Base-by-base conservation (phyloP, 1,140 invertebrate genomes). In the Rhopalosiphum maidis region DNA sequence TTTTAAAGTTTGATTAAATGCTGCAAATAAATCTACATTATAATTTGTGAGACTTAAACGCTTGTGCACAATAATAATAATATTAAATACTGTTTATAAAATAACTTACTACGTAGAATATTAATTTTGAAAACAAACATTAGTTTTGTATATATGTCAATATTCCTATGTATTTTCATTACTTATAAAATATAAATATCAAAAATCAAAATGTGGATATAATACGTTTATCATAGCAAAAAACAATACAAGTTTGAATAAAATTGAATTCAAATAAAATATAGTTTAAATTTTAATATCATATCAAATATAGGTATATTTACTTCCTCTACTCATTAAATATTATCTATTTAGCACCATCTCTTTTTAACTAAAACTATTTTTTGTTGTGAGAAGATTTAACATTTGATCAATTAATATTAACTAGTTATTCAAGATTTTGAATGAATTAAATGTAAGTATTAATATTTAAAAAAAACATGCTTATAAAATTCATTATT, bases 81-180 rank as follows among this genome's bases (percentile, higher is more conserved):
- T 68, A 35, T 41, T 23, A 90, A 60, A 55, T 90, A 90, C 60
- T 41, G n/a, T n/a, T 77, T 77, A n/a, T 77, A 18, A 77, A 77
- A 77, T 15, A 30, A 77, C 60, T 77, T 11, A 60, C 15, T 60
- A 15, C 3, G 48, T n/a, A 77, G 5, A 77, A 21, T 4, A 77
- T n/a, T 30, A 68, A 68, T n/a, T 4, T 23, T 55, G 7, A 55
- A 55, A 22, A 68, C 18, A 68, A 68, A 68, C 9, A 68, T 68
- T 5, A n/a, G 15, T n/a, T n/a, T n/a, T 77, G 60, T 77, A 18
- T 77, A n/a, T 0, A 22, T 77, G 4, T n/a, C 3, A 18, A 18
- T 3, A 35, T 0, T 0, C 60, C 3, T 35, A n/a, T n/a, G 15
- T 77, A 18, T 77, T 77, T n/a, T n/a, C 30, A 77, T n/a, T n/a